Base-by-base conservation (phyloP, 64 coral and sea anemone species). In the Platygyra sinensis region DNA sequence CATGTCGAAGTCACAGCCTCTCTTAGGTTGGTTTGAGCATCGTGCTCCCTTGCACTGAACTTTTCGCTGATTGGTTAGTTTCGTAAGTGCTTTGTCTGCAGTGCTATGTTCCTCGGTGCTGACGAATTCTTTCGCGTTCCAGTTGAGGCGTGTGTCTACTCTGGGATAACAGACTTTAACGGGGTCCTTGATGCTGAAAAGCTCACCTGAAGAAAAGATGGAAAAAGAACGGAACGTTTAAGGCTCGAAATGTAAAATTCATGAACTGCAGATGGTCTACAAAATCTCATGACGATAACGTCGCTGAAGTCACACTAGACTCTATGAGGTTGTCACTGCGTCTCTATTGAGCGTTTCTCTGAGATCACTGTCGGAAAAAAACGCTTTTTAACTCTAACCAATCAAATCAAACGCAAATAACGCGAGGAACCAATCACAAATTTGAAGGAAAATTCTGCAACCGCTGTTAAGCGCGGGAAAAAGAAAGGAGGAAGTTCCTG, bases 11-110 rank as follows among this genome's bases (percentile, higher is more conserved):
- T 96, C 91, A 57, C 97, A 99, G 31, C 95, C 94, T 30, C 73
- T 83, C 65, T 99, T 99, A 0, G 94, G 87, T 46, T 99, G 94
- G 73, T 99, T 99, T 10, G 87, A 79, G 89, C 97, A 99, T 13
- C 73, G 80, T 36, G 69, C 60, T 24, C 91, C 94, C 0, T 52
- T 33, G 46, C 97, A 99, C n/a, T 25, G 20, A 69, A 27, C 11
- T 25, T 89, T 90, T 19, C 73, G 88, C 24, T 59, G 64, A 24
- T 19, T 80, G 77, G 46, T 30, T 22, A 51, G 63, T 67, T 76
- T 89, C 65, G 36, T 81, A 14, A 74, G 28, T 2, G 49, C 52
- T 90, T 73, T 90, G 24, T 60, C 74, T 46, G 24, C 55, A 80
- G 29, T 60, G 20, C 31, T 74, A 0, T 10, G 22, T 0, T 75